Conservation (phyloP, 2,797 vertebrate species). For the Cebuella pygmaea region DNA sequence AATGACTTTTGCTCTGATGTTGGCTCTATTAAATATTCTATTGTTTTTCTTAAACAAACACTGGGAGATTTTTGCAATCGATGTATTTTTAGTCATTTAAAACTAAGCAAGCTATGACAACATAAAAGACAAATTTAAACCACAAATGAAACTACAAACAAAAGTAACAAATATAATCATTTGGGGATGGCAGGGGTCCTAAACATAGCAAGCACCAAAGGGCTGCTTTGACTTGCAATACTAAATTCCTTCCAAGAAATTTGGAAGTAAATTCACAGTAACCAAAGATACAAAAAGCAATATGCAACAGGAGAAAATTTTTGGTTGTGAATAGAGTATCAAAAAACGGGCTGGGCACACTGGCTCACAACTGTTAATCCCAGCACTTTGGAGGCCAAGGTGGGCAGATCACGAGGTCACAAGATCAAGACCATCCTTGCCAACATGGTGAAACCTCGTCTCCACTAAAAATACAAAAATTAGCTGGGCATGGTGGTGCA, state of each 20-base stretch:
- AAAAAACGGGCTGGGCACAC: background rate
- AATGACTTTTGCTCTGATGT: background rate
- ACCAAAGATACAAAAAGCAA: slow-evolving; percentile 6
- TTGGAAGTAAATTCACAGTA: background rate
- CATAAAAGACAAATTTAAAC: background rate
- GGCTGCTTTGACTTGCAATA: slow-evolving; percentile 4
- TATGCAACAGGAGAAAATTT: background rate
- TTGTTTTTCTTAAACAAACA: slow-evolving; percentile 45
- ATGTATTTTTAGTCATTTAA: slow-evolving; percentile 57
- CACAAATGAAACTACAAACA: slow-evolving; percentile 19
- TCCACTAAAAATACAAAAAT: background rate
- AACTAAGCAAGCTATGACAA: slow-evolving; percentile 45
- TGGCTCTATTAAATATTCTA: slow-evolving; percentile 24
- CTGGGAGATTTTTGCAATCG: slow-evolving; percentile 39
- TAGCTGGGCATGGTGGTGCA: background rate
- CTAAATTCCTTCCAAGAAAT: slow-evolving; percentile 17
- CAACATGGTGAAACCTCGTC: background rate
- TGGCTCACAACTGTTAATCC: background rate
- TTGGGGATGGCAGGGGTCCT: background rate
- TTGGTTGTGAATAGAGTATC: background rate
- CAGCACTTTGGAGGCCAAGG: background rate
- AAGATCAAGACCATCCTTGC: background rate
- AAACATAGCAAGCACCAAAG: background rate
- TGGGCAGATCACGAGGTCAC: background rate
- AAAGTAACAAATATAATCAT: background rate